Conservation (phyloP, 2,888 invertebrate genomes). For the Acleris laterana region DNA sequence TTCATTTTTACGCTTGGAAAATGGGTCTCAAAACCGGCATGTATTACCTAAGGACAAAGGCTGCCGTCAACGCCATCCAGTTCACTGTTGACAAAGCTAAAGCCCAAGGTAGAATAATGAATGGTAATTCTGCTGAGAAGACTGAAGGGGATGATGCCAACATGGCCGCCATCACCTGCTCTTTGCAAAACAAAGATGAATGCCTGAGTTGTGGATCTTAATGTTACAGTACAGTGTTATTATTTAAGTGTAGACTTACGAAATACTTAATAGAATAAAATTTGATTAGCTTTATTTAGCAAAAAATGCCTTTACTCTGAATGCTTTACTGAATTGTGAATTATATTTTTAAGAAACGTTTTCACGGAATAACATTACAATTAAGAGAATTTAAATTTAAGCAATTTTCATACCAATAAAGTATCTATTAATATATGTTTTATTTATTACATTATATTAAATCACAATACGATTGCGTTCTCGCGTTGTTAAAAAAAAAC, state of each 20-base stretch:
- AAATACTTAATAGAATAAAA: background rate
- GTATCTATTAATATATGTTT: too few species aligned
- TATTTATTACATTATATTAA: too few species aligned
- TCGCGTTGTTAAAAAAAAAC: too few species aligned
- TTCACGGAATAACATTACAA: too few species aligned
- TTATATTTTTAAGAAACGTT: too few species aligned
- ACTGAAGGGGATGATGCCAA: constrained; percentile 72
- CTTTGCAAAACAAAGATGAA: constrained; percentile 93
- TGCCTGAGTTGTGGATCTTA: constrained; percentile 95
- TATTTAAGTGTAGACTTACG: background rate
- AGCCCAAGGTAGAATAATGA: constrained; percentile 52
- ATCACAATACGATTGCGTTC: too few species aligned
- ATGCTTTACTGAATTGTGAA: too few species aligned
- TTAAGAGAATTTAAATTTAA: too few species aligned
- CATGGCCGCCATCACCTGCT: constrained; percentile 92
- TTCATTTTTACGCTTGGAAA: constrained; percentile 99
- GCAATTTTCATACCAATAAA: too few species aligned
- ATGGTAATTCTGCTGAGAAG: constrained; percentile 52
- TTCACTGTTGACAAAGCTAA: constrained; percentile 96
- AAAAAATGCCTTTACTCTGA: too few species aligned
- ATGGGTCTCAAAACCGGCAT: constrained; percentile 99
- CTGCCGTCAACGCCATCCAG: constrained; percentile 98
- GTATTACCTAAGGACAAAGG: constrained; percentile 98
- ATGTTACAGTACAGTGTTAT: constrained; percentile 38
- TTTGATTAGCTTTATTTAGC: too few species aligned